A percentile compares a stretch with the other conserved stretches of the same genome.
Conservation (phyloP, 2,888 invertebrate genomes). For the Ceraclea dissimilis region DNA sequence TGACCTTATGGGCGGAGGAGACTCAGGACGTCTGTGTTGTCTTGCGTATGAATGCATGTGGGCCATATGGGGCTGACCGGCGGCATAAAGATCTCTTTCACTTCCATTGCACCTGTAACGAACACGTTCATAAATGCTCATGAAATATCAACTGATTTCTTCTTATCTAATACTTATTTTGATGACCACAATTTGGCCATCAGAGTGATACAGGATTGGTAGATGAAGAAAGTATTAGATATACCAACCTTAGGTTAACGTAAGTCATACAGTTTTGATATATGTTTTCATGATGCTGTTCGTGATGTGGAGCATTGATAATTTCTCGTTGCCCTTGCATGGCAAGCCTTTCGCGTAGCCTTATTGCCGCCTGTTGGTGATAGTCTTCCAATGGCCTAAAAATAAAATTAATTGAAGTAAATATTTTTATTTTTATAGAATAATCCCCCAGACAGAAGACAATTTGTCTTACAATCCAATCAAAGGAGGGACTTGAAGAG, state of each 20-base stretch:
- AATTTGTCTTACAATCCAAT: too few species aligned
- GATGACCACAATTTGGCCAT: too few species aligned
- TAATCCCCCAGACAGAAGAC: too few species aligned
- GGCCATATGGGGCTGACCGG: conserved; percentile 29
- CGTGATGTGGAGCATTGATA: conserved; percentile 3
- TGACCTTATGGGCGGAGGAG: conserved; percentile 60
- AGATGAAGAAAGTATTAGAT: too few species aligned
- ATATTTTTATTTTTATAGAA: too few species aligned
- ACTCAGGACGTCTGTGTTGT: conserved; percentile 50
- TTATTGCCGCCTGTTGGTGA: conserved; percentile 20
- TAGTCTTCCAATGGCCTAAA: conserved; percentile 21
- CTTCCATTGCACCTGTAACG: conserved; percentile 32
- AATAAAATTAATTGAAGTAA: not conserved
- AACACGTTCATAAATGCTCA: too few species aligned
- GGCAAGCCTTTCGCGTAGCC: conserved; percentile 3
- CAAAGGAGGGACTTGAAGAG: too few species aligned
- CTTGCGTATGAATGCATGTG: conserved; percentile 27
- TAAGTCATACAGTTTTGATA: conserved; percentile 25
- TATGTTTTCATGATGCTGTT: conserved; percentile 19
- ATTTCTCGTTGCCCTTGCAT: conserved; percentile 5
- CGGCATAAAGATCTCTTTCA: conserved; percentile 38
- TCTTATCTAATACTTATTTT: too few species aligned
- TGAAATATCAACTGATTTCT: too few species aligned
- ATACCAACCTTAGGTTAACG: conserved; percentile 21
- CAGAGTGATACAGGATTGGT: too few species aligned